These are phyloP conservation scores for Rhaphigaster nebulosa DNA, from an alignment of 2,888 invertebrate genomes.

Conservation along the genomic window DNA sequence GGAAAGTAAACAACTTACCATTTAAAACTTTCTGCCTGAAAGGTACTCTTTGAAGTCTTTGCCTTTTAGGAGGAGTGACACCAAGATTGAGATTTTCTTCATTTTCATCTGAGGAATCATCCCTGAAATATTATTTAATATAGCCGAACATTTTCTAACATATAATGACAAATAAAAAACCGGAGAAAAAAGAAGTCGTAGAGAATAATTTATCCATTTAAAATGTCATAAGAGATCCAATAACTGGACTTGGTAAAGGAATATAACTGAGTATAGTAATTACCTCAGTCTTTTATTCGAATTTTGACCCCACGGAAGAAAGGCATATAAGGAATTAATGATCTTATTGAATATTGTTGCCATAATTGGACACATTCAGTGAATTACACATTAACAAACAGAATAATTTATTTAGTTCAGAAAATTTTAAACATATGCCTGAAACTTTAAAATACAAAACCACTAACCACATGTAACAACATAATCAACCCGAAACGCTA, in stretches of 20 bases:
- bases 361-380: slow-evolving; percentile 9
- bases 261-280: neutral
- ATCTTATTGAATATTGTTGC: slow-evolving; percentile 27
- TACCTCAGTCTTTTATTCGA: slow-evolving; percentile 31
- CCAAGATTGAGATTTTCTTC: slow-evolving; percentile 16
- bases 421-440: slow-evolving; percentile 44
- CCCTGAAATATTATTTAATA: slow-evolving; percentile 14
- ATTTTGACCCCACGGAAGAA: slow-evolving; percentile 45
- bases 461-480: slow-evolving; percentile 38
- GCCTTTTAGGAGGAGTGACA: slow-evolving; percentile 34
- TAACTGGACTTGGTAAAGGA: neutral
- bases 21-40: slow-evolving; percentile 25
- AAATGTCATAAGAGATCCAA: neutral
- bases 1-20: neutral
- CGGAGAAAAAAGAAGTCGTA: neutral
- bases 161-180: neutral
- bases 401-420: slow-evolving; percentile 8
- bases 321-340: slow-evolving; percentile 36
- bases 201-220: neutral
- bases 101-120: slow-evolving; percentile 46
- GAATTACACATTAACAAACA: neutral
- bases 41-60: neutral
- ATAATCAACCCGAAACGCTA: neutral
- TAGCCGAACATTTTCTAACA: neutral
- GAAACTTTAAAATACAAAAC: slow-evolving; percentile 22